Evolutionary conservation across 2,113 vertebrate species (phyloP).

Genomic region (Ophthalmolycus amberensis): DNA sequence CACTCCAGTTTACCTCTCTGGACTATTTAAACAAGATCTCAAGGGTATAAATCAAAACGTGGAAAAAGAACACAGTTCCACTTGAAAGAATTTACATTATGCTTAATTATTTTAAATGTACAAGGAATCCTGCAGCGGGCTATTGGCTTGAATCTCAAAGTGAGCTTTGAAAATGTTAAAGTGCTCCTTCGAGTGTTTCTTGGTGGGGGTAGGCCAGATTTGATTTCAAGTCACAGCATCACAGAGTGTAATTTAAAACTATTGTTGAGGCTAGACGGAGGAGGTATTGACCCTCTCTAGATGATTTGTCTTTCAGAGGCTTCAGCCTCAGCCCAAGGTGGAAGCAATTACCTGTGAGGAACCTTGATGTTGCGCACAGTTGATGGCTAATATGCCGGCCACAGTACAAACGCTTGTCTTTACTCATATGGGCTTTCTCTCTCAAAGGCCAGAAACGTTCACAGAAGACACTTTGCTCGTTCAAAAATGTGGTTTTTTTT

Average conservation of each 20-base stretch:
- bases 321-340: conserved; percentile 60
- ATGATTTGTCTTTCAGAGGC: conserved; percentile 53
- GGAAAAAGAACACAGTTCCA: conserved; percentile 2
- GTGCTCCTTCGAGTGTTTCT: conserved; percentile 24
- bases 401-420: conserved; percentile 25
- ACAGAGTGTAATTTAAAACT: conserved; percentile 57
- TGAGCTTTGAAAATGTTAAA: conserved; percentile 28
- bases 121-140: not conserved
- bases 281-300: conserved; percentile 41
- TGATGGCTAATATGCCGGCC: conserved; percentile 43
- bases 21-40: conserved; percentile 10
- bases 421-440: not conserved
- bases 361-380: conserved; percentile 59
- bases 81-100: conserved; percentile 4
- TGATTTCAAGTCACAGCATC: conserved; percentile 40
- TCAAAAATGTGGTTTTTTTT: not conserved
- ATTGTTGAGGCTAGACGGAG: conserved; percentile 38
- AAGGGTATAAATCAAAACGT: not conserved
- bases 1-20: not conserved
- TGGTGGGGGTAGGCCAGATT: conserved; percentile 21
- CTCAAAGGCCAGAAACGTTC: not conserved
- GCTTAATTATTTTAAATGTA: conserved; percentile 24
- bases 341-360: conserved; percentile 74
- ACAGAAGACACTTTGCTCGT: not conserved
- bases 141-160: not conserved